Evolutionary conservation across 2,888 invertebrate species (phyloP).

Genomic region (Gastrophysa polygoni): DNA sequence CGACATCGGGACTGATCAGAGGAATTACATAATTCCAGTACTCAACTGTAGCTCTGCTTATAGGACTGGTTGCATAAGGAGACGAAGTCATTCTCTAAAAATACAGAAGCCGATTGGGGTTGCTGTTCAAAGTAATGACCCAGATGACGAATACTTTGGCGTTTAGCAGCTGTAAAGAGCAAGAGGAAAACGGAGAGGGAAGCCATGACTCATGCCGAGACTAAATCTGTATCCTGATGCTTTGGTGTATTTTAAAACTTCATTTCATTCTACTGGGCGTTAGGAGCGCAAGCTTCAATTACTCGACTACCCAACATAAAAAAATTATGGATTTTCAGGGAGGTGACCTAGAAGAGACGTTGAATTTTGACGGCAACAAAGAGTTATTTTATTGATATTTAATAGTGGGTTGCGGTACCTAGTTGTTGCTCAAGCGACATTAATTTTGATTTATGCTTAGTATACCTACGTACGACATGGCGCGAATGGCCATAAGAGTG

Average conservation of each 20-base stretch:
- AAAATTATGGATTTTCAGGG: background rate
- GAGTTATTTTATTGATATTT: background rate
- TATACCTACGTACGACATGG: background rate
- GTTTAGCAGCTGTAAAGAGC: conserved; percentile 35
- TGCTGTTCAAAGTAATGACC: conserved; percentile 36
- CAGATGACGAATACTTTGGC: conserved; percentile 38
- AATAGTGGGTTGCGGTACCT: background rate
- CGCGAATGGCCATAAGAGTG: background rate
- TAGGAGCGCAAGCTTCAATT: background rate
- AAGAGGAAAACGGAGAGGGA: conserved; percentile 41
- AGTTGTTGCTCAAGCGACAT: background rate
- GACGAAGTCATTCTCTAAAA: conserved; percentile 27
- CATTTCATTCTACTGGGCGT: conserved; percentile 13
- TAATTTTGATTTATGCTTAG: background rate
- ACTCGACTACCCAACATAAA: too few species aligned
- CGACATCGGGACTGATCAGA: background rate
- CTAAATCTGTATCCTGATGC: conserved; percentile 42
- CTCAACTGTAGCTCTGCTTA: background rate
- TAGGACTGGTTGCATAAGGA: conserved; percentile 16
- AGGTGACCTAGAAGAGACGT: background rate
- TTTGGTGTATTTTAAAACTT: conserved; percentile 39
- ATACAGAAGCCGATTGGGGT: conserved; percentile 35
- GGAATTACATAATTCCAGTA: conserved; percentile 7
- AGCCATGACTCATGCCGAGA: conserved; percentile 40
- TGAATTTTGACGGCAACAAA: background rate